A percentile compares a stretch with the other conserved stretches of the same genome.
Conservation (phyloP, 2,888 invertebrate genomes). For the Drosophila peninsularis region DNA sequence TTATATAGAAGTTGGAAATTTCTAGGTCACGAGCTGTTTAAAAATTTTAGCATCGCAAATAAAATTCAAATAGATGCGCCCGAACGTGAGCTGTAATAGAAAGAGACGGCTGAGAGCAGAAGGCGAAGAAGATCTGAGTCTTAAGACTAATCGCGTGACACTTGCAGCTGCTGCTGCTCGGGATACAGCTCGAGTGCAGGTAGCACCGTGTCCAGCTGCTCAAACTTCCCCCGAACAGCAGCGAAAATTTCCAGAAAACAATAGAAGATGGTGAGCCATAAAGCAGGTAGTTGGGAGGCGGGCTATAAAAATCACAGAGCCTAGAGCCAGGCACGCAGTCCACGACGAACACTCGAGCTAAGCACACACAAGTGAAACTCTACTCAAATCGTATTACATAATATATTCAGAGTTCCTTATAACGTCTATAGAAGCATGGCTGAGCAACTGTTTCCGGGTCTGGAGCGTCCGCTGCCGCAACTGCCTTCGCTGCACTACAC, state of each 20-base stretch:
- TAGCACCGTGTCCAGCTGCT: slow-evolving; percentile 62
- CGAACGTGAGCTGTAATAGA: slow-evolving; percentile 25
- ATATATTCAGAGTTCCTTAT: slow-evolving; percentile 21
- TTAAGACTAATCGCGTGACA: slow-evolving; percentile 63
- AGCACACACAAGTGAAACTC: slow-evolving; percentile 10
- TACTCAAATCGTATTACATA: background rate
- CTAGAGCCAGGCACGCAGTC: slow-evolving; percentile 30
- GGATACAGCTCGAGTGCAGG: slow-evolving; percentile 45
- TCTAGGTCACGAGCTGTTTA: slow-evolving; percentile 52
- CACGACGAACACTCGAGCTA: slow-evolving; percentile 24
- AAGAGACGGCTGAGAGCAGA: background rate
- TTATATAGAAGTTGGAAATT: slow-evolving; percentile 9
- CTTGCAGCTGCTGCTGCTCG: slow-evolving; percentile 70
- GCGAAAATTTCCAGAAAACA: slow-evolving; percentile 32
- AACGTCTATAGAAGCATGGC: slow-evolving; percentile 46
- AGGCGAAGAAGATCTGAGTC: slow-evolving; percentile 4
- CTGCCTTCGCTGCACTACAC: slow-evolving; percentile 67
- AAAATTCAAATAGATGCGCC: slow-evolving; percentile 9
- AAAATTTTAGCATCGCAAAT: slow-evolving; percentile 39
- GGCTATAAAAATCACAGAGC: slow-evolving; percentile 52
- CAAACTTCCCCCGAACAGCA: slow-evolving; percentile 31
- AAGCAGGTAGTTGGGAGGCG: slow-evolving; percentile 18
- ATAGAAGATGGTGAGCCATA: slow-evolving; percentile 20
- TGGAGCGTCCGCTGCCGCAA: slow-evolving; percentile 67
- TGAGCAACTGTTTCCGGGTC: slow-evolving; percentile 62